phyloP scores from a whole-genome alignment of 2,113 vertebrate genomes.

The Mustelus asterias region DNA sequence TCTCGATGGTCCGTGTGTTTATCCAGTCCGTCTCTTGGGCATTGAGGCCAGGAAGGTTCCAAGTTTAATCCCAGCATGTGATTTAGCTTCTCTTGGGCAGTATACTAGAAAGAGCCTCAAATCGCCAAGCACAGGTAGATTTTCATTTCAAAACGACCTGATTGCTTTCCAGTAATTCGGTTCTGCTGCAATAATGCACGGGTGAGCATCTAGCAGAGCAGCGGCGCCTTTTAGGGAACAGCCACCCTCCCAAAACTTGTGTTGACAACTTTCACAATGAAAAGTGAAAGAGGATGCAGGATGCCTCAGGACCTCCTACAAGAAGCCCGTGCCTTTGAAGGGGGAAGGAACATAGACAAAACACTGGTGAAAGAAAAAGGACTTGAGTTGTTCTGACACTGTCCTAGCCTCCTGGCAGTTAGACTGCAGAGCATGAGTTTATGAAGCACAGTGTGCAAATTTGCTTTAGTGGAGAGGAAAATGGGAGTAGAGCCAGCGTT shows the following conservation, averaged over 20 bases:
- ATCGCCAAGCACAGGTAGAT: background rate
- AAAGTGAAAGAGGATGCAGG: background rate
- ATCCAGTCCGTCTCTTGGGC: background rate
- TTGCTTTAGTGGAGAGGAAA: background rate
- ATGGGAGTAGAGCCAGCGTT: background rate
- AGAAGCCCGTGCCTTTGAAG: background rate
- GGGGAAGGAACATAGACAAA: background rate
- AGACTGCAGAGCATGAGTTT: background rate
- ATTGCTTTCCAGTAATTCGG: background rate
- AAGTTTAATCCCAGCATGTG: background rate
- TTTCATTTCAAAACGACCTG: background rate
- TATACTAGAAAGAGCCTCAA: background rate
- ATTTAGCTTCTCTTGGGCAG: background rate
- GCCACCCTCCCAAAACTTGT: background rate
- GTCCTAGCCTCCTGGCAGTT: background rate
- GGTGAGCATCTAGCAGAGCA: background rate
- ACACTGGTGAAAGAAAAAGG: background rate
- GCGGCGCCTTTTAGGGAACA: background rate
- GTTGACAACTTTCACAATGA: background rate
- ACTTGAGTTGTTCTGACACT: background rate
- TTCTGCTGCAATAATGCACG: background rate
- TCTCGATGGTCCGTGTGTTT: background rate
- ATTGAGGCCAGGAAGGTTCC: background rate
- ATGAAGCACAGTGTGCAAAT: background rate
- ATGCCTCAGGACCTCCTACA: background rate